Percentiles rank a stretch among this genome's conserved stretches.
phyloP scores from a whole-genome alignment of 2,888 invertebrate genomes.

The Dusona sp. region DNA sequence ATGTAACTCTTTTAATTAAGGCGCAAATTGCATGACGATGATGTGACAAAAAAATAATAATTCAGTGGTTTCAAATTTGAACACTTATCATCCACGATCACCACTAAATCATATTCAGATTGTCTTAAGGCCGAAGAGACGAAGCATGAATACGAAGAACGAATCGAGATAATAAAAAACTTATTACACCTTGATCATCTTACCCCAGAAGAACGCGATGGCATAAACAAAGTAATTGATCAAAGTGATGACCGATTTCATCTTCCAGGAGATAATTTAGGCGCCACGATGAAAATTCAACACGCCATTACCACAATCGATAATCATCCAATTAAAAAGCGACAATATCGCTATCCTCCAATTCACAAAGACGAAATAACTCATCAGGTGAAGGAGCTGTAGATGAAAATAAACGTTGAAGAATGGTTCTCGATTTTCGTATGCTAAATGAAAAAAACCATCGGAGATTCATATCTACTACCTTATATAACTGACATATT shows the following conservation, averaged over 20 bases:
- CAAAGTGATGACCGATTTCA: neutral
- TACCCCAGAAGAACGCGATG: neutral
- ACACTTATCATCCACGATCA: no score
- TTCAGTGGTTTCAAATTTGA: neutral
- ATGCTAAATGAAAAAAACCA: conserved; percentile 66
- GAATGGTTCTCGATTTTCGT: no score
- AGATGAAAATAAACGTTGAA: conserved; percentile 62
- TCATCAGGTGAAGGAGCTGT: no score
- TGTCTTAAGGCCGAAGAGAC: neutral
- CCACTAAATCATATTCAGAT: no score
- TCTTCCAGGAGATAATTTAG: no score
- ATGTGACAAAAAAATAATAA: neutral
- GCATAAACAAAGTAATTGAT: neutral
- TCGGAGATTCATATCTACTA: conserved; percentile 68
- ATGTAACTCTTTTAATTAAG: no score
- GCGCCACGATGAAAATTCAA: neutral
- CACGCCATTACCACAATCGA: conserved; percentile 16
- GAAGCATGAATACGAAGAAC: no score
- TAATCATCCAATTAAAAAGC: conserved; percentile 52
- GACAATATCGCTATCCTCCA: conserved; percentile 64
- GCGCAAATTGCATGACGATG: neutral
- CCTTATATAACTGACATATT: conserved; percentile 72
- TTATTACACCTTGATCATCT: neutral
- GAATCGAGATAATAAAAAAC: no score
- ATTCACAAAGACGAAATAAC: no score